A percentile compares a stretch with the other conserved stretches of the same genome.
Conservation (phyloP, 1,140 invertebrate genomes). For the Pissodes strobi region DNA sequence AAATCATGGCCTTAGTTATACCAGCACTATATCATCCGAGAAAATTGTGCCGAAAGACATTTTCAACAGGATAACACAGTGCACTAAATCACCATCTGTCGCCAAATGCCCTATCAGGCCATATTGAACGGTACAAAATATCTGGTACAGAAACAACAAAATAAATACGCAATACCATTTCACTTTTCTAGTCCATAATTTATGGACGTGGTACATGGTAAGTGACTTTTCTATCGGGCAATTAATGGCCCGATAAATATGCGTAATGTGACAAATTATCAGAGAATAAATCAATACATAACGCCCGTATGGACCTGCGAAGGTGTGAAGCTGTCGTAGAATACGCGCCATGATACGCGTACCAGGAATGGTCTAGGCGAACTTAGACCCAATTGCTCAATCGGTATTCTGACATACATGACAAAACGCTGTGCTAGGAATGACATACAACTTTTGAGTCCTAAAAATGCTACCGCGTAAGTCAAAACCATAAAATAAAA, state of each 20-base stretch:
- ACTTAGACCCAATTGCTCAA: neutral
- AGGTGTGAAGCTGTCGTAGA: constrained; percentile 27
- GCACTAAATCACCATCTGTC: constrained; percentile 12
- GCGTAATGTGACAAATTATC: constrained; percentile 42
- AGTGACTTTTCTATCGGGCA: constrained; percentile 34
- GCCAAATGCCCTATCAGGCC: constrained; percentile 1
- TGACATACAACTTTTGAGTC: too few relatives aligned
- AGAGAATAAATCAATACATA: constrained; percentile 35
- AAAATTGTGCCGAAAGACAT: constrained; percentile 18
- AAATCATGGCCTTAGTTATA: neutral
- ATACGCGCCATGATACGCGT: neutral
- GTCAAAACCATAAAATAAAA: too few relatives aligned
- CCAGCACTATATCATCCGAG: constrained; percentile 16
- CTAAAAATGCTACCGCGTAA: too few relatives aligned
- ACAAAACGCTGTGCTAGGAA: neutral
- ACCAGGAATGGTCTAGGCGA: neutral
- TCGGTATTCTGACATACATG: neutral
- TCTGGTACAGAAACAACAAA: constrained; percentile 14
- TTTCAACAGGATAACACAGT: constrained; percentile 5
- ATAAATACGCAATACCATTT: constrained; percentile 21
- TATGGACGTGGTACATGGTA: constrained; percentile 31
- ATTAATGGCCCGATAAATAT: constrained; percentile 41
- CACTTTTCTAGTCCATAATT: constrained; percentile 32
- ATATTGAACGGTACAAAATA: constrained; percentile 12
- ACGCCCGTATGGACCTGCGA: constrained; percentile 11